A percentile compares a stretch with the other conserved stretches of the same genome.
These are phyloP conservation scores for Ormia ochracea DNA, from an alignment of 2,888 invertebrate species.

Conservation along the genomic window DNA sequence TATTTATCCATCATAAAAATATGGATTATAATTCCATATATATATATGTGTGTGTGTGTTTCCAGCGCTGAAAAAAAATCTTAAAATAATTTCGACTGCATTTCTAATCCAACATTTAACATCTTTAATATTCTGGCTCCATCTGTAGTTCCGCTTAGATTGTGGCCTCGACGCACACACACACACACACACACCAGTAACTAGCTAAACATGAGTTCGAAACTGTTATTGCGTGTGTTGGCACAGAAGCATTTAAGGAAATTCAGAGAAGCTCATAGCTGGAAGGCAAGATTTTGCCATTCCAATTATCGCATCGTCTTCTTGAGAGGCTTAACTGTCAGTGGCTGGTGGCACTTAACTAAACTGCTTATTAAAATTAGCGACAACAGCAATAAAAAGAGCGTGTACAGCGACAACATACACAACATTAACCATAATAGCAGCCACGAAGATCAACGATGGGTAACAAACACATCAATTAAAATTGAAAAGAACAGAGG, in stretches of 20 bases:
- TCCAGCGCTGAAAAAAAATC: too few species aligned
- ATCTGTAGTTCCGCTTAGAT: neutral
- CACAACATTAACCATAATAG: constrained; percentile 6
- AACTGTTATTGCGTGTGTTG: neutral
- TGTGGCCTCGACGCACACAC: neutral
- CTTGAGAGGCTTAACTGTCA: constrained; percentile 33
- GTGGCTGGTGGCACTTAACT: constrained; percentile 47
- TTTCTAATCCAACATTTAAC: neutral
- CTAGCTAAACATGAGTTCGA: neutral
- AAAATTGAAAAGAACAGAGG: neutral
- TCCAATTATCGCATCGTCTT: constrained; percentile 58
- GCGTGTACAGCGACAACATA: constrained; percentile 15
- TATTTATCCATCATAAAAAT: too few species aligned
- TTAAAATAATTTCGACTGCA: too few species aligned
- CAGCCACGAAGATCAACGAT: neutral
- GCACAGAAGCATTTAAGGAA: constrained; percentile 19
- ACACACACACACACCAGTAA: neutral
- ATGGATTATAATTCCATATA: too few species aligned
- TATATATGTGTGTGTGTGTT: too few species aligned
- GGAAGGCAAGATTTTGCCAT: constrained; percentile 50
- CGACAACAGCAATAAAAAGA: constrained; percentile 40
- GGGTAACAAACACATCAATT: constrained; percentile 9
- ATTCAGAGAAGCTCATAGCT: constrained; percentile 41
- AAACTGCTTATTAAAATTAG: constrained; percentile 55
- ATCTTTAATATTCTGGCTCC: neutral